phyloP scores from a whole-genome alignment of 64 coral and sea anemone species.

The Exaiptasia diaphana region DNA sequence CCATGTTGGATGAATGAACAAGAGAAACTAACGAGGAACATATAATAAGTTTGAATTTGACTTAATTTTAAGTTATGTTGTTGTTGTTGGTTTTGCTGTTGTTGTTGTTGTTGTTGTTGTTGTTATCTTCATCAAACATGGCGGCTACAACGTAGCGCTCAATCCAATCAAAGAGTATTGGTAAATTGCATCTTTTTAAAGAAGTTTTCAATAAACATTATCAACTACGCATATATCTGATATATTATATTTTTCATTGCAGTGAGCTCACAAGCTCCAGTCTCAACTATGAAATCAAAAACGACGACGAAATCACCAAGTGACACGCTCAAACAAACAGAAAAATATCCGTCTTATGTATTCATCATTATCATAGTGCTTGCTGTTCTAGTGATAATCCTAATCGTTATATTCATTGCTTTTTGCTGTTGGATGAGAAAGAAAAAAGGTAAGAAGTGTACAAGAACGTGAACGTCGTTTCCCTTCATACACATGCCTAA shows the following conservation, averaged over 20 bases:
- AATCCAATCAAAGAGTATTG: no score
- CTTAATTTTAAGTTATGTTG: no score
- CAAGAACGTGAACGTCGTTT: no score
- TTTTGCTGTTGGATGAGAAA: not conserved
- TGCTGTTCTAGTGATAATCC: not conserved
- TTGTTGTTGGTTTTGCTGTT: no score
- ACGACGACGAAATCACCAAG: not conserved
- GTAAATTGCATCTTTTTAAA: no score
- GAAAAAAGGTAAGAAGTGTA: not conserved
- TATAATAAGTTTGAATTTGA: no score
- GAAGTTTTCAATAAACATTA: not conserved
- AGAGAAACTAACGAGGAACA: no score
- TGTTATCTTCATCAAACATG: no score
- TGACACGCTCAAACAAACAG: no score
- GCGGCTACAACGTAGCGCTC: no score
- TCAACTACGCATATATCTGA: not conserved
- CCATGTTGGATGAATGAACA: no score
- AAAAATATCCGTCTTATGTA: not conserved
- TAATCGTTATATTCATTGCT: not conserved
- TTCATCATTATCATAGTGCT: not conserved
- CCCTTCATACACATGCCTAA: not conserved
- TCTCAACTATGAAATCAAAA: not conserved
- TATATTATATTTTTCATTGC: not conserved
- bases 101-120: no score
- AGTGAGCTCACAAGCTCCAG: not conserved